These are phyloP conservation scores for Pseudomyrmex sp. DNA, from an alignment of 1,140 invertebrate genomes.

Conservation along the genomic window DNA sequence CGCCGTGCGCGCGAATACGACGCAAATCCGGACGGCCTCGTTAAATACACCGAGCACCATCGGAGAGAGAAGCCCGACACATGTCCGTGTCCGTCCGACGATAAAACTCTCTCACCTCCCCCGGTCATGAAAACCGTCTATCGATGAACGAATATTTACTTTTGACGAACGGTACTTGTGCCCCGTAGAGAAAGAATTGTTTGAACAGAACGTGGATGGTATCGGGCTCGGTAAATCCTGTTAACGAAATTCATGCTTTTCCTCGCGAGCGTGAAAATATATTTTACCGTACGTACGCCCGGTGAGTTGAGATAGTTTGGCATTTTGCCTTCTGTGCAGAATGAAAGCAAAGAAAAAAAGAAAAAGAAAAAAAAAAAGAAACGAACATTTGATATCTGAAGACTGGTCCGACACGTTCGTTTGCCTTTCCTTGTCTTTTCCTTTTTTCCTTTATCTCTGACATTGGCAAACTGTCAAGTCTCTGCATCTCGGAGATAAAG, in stretches of 20 bases:
- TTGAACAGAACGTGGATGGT: slow-evolving; percentile 54
- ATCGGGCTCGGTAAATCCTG: slow-evolving; percentile 56
- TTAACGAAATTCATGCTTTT: slow-evolving; percentile 60
- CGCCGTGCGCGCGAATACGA: slow-evolving; percentile 1
- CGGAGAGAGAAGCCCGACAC: slow-evolving; percentile 13
- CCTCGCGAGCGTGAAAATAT: slow-evolving; percentile 56
- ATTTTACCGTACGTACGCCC: slow-evolving; percentile 24
- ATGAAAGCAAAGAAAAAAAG: no score
- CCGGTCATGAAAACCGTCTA: slow-evolving; percentile 53
- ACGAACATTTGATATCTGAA: slow-evolving; percentile 41
- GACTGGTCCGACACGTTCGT: slow-evolving; percentile 52
- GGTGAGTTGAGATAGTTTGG: slow-evolving; percentile 47
- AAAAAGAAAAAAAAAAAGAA: slow-evolving; percentile 26
- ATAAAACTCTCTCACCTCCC: slow-evolving; percentile 30
- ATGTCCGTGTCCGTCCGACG: slow-evolving; percentile 26
- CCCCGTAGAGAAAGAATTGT: slow-evolving; percentile 53
- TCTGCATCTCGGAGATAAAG: slow-evolving; percentile 56
- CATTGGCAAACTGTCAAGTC: slow-evolving; percentile 59
- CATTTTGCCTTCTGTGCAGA: slow-evolving; percentile 41
- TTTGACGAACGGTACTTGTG: slow-evolving; percentile 58
- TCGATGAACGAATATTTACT: slow-evolving; percentile 61
- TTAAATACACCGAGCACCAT: slow-evolving; percentile 50
- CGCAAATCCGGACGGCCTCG: slow-evolving; percentile 49
- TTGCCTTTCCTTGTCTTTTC: neutral
- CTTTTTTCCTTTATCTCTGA: slow-evolving; percentile 37